Evolutionary conservation across 2,797 vertebrate genomes (phyloP), one percentile per base, ranked within the genome.

Genomic region (Dicrostonyx torquatus): DNA sequence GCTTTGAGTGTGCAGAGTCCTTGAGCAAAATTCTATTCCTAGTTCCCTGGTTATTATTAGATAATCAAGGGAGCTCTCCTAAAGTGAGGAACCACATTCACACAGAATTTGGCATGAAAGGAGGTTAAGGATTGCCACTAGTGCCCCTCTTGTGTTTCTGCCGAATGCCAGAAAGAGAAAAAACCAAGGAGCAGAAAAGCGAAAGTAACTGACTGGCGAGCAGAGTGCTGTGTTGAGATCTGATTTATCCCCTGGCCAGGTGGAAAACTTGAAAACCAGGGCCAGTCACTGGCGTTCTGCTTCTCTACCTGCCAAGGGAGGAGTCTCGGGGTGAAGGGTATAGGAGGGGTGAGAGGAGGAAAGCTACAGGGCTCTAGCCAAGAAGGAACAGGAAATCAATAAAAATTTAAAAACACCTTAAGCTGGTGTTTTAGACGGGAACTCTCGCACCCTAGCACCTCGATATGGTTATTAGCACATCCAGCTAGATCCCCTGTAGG

Each of bases 41-140:
- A 96, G 94, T 2, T 26, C 50, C 17, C 64, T 84, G 80, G 82
- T 95, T 96, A 96, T 96, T 97, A 95, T 97, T 97, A 96, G 97
- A 88, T 76, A 94, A 93, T 84, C 77, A 77, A 55, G 84, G 87
- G 91, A 34, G 66, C 58, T 93, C 58, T 78, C 86, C 75, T 95
- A 70, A 62, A 84, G 85, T 50, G 58, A 95, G 73, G 89, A 85
- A 79, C 85, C 94, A 50, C 3, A 43, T 88, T 92, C 66, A 79
- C 50, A 89, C 87, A 89, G 75, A 88, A 91, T 89, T 0, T 78
- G 89, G 92, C 89, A 87, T 96, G 62, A 58, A 72, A 79, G 87
- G 55, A 94, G 58, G 64, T 40, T 93, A 72, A 83, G n/a, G 66
- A 29, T 78, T 82, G 48, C 85, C 91, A 75, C 37, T 45, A 75